Evolutionary conservation across 2,888 invertebrate genomes (phyloP), one percentile per base, ranked within the genome.

Genomic region (Escarpia spicata): DNA sequence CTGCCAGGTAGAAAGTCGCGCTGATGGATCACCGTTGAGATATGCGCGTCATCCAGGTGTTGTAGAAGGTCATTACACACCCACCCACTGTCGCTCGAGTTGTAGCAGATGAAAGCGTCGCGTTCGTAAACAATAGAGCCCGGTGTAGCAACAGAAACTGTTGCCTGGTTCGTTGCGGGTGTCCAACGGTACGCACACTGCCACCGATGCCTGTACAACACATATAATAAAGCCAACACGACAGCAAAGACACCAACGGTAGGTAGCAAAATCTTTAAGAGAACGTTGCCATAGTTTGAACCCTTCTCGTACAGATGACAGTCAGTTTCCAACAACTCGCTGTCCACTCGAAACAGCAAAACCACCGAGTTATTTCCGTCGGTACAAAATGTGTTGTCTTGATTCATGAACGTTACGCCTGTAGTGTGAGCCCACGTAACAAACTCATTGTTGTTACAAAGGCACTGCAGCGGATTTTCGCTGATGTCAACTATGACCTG

Each of bases 1-100:
- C 43, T 75, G 37, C 92, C 92, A 15, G 92, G 92, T 12, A 92
- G 37, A 75, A 92, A 92, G 44, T 92, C 92, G 3, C 92, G 92
- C 10, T 92, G 43, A 43, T 75, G 75, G 75, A 75, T 75, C 19
- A 75, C 75, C 3, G 75, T 75, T 3, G 75, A 75, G 19, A 75
- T 26, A 15, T n/a, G 75, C 19, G 6, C 19, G 75, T 75, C 26
- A 6, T 75, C 75, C 2, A 75, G 9, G 12, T 52, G 8, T 52
- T 12, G 52, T 12, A 52, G 52, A 10, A 75, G 75, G n/a, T 75
- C 75, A 26, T 75, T 75, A 26, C 75, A 75, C 26, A 75, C 75
- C 75, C 75, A 75, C 26, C 19, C 75, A 26, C 75, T 75, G 26
- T 75, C 75, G 75, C 19, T 75, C 75, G 75, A 75, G 75, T 75